Evolutionary conservation across 2,113 vertebrate species (phyloP).

Genomic region (Bufo gargarizans): DNA sequence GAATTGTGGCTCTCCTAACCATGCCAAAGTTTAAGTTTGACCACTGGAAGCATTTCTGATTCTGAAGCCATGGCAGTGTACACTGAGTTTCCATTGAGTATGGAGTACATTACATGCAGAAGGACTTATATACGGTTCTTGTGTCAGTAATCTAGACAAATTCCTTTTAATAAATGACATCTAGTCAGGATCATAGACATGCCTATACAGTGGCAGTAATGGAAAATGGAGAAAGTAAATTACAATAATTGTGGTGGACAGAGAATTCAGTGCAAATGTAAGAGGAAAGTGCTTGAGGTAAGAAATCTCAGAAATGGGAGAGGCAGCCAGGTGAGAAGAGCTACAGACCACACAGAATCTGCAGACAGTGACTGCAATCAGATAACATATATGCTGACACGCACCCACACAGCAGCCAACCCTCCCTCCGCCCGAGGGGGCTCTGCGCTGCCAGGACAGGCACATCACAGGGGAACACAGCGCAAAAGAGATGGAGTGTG

Average conservation of each 20-base stretch:
- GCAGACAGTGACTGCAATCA: slow-evolving; percentile 35
- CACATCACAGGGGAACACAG: not conserved
- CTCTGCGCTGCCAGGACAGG: slow-evolving; percentile 24
- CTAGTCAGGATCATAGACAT: no score
- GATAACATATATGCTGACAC: slow-evolving; percentile 41
- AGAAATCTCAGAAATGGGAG: not conserved
- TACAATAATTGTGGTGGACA: not conserved
- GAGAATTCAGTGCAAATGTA: not conserved
- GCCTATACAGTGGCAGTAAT: not conserved
- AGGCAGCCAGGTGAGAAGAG: slow-evolving; percentile 34
- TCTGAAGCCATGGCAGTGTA: no score
- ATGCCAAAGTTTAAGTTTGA: no score
- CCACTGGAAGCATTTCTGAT: no score
- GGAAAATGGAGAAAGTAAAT: not conserved
- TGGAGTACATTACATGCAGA: no score
- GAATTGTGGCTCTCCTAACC: no score
- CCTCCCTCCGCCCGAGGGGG: slow-evolving; percentile 27
- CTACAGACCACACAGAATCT: slow-evolving; percentile 39
- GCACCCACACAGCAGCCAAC: slow-evolving; percentile 34
- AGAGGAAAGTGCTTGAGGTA: slow-evolving; percentile 16
- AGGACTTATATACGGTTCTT: no score
- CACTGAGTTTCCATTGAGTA: no score
- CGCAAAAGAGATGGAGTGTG: not conserved
- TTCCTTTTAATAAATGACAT: no score
- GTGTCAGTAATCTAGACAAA: no score